These are phyloP conservation scores for Lepisosteus oculatus DNA, from an alignment of 2,113 vertebrate genomes.

Conservation along the genomic window DNA sequence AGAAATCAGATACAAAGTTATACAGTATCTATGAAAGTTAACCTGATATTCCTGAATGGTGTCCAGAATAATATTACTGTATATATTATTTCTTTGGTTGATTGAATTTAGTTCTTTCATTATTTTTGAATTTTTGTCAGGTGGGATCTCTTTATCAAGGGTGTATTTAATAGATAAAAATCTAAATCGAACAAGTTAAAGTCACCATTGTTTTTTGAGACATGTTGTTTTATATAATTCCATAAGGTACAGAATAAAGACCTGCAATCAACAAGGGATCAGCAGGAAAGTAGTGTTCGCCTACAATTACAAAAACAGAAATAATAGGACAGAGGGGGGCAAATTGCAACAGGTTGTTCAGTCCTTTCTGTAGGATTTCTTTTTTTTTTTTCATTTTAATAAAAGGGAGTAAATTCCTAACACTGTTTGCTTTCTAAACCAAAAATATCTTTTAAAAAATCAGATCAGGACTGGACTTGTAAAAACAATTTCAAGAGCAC, in stretches of 20 bases:
- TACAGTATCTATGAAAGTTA: too few relatives aligned
- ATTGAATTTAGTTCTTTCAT: not conserved
- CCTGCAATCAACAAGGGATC: not conserved
- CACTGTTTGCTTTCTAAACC: not conserved
- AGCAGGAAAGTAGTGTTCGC: not conserved
- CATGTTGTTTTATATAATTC: slow-evolving; percentile 9
- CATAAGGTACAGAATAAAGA: slow-evolving; percentile 4
- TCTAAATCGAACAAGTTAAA: not conserved
- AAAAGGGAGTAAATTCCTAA: not conserved
- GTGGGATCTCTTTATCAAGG: not conserved
- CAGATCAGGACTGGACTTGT: too few relatives aligned
- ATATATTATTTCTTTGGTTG: not conserved
- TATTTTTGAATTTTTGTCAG: too few relatives aligned
- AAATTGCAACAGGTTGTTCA: slow-evolving; percentile 3
- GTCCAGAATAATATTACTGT: too few relatives aligned
- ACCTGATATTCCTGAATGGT: too few relatives aligned
- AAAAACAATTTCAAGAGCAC: too few relatives aligned
- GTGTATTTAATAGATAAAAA: not conserved
- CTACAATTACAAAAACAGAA: not conserved
- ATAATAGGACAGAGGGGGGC: not conserved
- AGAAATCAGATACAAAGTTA: too few relatives aligned
- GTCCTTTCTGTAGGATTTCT: not conserved
- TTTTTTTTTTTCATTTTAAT: not conserved
- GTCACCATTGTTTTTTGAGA: not conserved
- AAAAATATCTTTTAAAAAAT: too few relatives aligned